A percentile compares a stretch with the other conserved stretches of the same genome.
Conservation (phyloP, 1,140 invertebrate genomes). For the Euura saliciscinereae region DNA sequence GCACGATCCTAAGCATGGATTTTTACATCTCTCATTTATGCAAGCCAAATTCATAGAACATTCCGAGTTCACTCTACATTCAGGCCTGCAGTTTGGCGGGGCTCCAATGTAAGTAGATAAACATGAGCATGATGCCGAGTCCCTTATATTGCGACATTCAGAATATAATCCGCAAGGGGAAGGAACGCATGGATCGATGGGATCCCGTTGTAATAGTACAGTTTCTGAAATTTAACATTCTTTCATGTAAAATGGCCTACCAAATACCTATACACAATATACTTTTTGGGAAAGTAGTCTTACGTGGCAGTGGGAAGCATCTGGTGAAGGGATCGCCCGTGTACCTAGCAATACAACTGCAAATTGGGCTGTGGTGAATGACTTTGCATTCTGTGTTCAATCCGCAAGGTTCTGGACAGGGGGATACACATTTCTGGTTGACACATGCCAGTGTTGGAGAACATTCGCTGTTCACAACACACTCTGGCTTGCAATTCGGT, state of each 20-base stretch:
- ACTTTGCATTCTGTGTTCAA: constrained; percentile 51
- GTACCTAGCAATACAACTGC: constrained; percentile 50
- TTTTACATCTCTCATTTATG: constrained; percentile 66
- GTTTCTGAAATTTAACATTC: constrained; percentile 3
- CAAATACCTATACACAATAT: too few relatives aligned
- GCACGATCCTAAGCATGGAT: constrained; percentile 76
- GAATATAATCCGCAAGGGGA: constrained; percentile 63
- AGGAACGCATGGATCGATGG: constrained; percentile 51
- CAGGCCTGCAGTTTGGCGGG: constrained; percentile 60
- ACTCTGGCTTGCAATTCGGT: constrained; percentile 51
- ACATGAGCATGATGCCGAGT: constrained; percentile 66
- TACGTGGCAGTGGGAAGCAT: constrained; percentile 54
- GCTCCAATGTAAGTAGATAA: constrained; percentile 59
- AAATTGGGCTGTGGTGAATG: constrained; percentile 57
- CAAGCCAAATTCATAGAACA: constrained; percentile 57
- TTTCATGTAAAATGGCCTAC: background rate
- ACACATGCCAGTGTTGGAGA: constrained; percentile 38
- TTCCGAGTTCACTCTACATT: constrained; percentile 51
- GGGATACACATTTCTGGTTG: constrained; percentile 49
- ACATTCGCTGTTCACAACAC: constrained; percentile 45
- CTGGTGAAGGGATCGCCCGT: constrained; percentile 56
- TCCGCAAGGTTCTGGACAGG: constrained; percentile 55
- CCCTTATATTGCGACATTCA: constrained; percentile 61
- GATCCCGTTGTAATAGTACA: constrained; percentile 23
- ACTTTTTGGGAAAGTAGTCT: constrained; percentile 34